phyloP scores from a whole-genome alignment of 1,140 invertebrate genomes.

The Drosophila hydei region DNA sequence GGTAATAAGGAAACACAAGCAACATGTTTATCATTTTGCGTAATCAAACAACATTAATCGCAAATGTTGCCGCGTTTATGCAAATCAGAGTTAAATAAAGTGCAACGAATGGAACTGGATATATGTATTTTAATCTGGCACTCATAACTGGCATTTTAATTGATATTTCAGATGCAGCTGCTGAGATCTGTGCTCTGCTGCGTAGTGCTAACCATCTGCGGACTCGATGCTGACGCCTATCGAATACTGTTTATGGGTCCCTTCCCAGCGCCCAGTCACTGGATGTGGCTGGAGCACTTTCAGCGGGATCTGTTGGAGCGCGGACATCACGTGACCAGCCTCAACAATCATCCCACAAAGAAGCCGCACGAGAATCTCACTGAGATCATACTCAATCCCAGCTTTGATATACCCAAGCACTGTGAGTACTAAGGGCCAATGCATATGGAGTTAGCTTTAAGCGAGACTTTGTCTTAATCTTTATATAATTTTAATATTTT shows the following conservation, averaged over 20 bases:
- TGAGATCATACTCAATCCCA: slow-evolving; percentile 84
- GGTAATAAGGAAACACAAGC: slow-evolving; percentile 27
- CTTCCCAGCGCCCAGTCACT: slow-evolving; percentile 84
- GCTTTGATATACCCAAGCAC: slow-evolving; percentile 85
- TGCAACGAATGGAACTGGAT: slow-evolving; percentile 36
- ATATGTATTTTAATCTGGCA: slow-evolving; percentile 43
- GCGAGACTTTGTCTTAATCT: too few species aligned
- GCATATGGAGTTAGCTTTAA: too few species aligned
- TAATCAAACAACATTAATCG: slow-evolving; percentile 27
- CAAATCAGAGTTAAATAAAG: slow-evolving; percentile 49
- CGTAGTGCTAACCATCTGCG: slow-evolving; percentile 36
- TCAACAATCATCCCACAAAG: slow-evolving; percentile 84
- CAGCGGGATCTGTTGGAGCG: slow-evolving; percentile 85
- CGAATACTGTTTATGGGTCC: slow-evolving; percentile 82
- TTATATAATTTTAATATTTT: too few species aligned
- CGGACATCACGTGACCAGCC: slow-evolving; percentile 87
- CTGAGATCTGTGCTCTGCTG: slow-evolving; percentile 41
- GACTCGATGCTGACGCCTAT: slow-evolving; percentile 24
- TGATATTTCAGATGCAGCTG: slow-evolving; percentile 62
- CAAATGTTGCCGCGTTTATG: slow-evolving; percentile 44
- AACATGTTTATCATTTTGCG: slow-evolving; percentile 13
- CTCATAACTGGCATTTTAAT: slow-evolving; percentile 60
- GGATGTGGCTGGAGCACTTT: slow-evolving; percentile 85
- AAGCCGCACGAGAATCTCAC: slow-evolving; percentile 84
- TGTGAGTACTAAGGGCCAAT: slow-evolving; percentile 61